phyloP scores from a whole-genome alignment of 2,888 invertebrate genomes.

The Drosophila suboccidentalis region DNA sequence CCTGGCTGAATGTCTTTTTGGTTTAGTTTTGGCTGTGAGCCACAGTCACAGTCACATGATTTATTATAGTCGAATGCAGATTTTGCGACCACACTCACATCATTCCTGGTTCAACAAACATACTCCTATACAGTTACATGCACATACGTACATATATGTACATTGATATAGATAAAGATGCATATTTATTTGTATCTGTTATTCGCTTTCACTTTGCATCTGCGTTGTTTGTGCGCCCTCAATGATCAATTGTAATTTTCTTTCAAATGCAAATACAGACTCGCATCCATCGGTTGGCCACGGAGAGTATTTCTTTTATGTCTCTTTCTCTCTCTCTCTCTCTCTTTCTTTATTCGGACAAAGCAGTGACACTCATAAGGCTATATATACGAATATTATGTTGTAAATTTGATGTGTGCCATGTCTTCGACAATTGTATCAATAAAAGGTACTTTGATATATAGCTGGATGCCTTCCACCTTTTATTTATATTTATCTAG shows the following conservation, averaged over 20 bases:
- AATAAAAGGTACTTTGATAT: slow-evolving; percentile 58
- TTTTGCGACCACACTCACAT: slow-evolving; percentile 50
- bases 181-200: slow-evolving; percentile 30
- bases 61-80: slow-evolving; percentile 80
- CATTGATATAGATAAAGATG: slow-evolving; percentile 5
- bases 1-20: slow-evolving; percentile 28
- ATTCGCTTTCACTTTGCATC: slow-evolving; percentile 24
- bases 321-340: neutral
- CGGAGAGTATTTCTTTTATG: slow-evolving; percentile 15
- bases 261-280: slow-evolving; percentile 75
- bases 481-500: neutral
- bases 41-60: slow-evolving; percentile 68
- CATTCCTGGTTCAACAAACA: slow-evolving; percentile 19
- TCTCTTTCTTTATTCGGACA: slow-evolving; percentile 48
- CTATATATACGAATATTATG: slow-evolving; percentile 27
- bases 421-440: slow-evolving; percentile 61
- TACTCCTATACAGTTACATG: neutral
- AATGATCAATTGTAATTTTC: slow-evolving; percentile 81
- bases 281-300: slow-evolving; percentile 50
- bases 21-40: slow-evolving; percentile 56
- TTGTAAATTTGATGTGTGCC: slow-evolving; percentile 36
- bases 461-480: slow-evolving; percentile 1
- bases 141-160: neutral
- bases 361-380: slow-evolving; percentile 27
- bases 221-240: slow-evolving; percentile 46